Evolutionary conservation across 2,888 invertebrate species (phyloP), one percentile per base, ranked within the genome.

Genomic region (Ceratothoa steindachneri): DNA sequence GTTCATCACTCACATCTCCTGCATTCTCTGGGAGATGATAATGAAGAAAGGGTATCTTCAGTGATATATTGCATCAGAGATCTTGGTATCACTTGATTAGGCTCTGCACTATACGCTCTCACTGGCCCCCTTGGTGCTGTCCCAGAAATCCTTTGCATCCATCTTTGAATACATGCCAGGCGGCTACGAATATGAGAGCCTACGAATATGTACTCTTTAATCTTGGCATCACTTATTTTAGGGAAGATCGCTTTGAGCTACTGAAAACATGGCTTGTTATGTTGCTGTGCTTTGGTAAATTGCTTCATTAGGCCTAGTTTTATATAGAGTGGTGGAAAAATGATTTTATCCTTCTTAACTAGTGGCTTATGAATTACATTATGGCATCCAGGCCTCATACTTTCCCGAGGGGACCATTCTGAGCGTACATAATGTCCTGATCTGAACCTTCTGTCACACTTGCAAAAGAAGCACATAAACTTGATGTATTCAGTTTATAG

Each of bases 401-500:
- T 41, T 5, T 41, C 41, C 15, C 41, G 41, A 5, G 41, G 41
- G 7, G 41, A 15, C 41, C 41, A 41, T 41, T 5, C 41, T 41
- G 41, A 41, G 41, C n/a, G 41, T 41, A 9, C 31, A 31, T 64
- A 5, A 19, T 65, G 65, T 29, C 24, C 31, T 30, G 52, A 64
- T 3, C 65, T 71, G 30, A 27, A 60, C 31, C 41, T 15, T 1
- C 41, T 71, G 64, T 65, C 65, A 22, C 31, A 30, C 65, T 71
- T 30, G 31, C 30, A 64, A 9, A 65, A 65, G 31, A 71, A 65
- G 27, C 65, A 71, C 71, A 64, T 71, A 64, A 22, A 71, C 15
- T 65, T 65, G 31, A 24, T 71, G 31, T 71, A 71, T 60, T 65
- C 71, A 71, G 65, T 64, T 71, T 71, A 41, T 64, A 71, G 15